Percentiles rank a stretch among this genome's conserved stretches.
Conservation (phyloP, 2,797 vertebrate species). For the Cyprinella venusta region DNA sequence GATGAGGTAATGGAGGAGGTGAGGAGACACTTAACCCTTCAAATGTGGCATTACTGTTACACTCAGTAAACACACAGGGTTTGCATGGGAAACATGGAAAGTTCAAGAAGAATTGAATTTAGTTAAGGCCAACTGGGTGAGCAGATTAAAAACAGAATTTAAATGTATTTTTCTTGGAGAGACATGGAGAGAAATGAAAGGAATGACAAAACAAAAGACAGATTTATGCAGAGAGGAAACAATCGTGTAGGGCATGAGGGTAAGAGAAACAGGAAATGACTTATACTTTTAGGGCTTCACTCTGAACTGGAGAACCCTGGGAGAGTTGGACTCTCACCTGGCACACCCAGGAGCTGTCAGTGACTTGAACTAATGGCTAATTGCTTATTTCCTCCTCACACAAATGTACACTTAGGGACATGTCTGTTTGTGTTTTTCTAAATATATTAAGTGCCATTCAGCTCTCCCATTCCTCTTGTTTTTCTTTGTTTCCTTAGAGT, state of each 20-base stretch:
- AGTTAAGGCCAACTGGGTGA: not conserved
- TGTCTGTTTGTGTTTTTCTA: constrained; percentile 45
- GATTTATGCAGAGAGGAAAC: constrained; percentile 41
- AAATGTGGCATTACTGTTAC: constrained; percentile 22
- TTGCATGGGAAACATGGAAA: constrained; percentile 2
- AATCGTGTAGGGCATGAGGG: constrained; percentile 15
- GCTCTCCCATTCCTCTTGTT: constrained; percentile 18
- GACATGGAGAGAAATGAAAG: not conserved
- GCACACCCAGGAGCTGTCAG: constrained; percentile 44
- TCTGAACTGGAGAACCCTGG: constrained; percentile 50
- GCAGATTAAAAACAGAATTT: constrained; percentile 22
- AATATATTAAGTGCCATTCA: constrained; percentile 34
- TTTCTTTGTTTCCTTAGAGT: not conserved
- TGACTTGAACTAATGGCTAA: constrained; percentile 48
- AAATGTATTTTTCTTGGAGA: not conserved
- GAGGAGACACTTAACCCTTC: constrained; percentile 29
- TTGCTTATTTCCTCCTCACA: constrained; percentile 47
- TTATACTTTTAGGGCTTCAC: constrained; percentile 18
- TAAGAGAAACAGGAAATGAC: constrained; percentile 58
- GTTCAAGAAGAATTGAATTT: not conserved
- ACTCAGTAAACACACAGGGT: not conserved
- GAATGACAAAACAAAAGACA: constrained; percentile 6
- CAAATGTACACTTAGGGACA: constrained; percentile 25
- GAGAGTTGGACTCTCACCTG: constrained; percentile 45
- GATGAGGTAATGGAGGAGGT: constrained; percentile 48